phyloP scores from a whole-genome alignment of 53 echinoderm and acorn worm genomes.

The Astropecten irregularis region DNA sequence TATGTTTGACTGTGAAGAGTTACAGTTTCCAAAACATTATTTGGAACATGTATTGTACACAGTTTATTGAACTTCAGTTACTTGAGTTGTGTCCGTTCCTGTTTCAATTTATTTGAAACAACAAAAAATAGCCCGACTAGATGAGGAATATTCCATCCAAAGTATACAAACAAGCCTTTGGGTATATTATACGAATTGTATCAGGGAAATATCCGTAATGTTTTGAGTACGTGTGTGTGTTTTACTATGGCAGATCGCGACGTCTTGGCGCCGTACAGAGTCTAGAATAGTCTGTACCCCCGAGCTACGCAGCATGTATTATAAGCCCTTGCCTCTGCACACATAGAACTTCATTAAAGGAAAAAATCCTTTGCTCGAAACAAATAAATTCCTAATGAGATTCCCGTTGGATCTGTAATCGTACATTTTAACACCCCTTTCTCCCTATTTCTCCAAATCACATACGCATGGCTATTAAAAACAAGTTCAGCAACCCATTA shows the following conservation, averaged over 20 bases:
- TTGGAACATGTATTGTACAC: too few species aligned
- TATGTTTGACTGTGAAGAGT: too few species aligned
- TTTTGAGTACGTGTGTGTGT: conserved; percentile 5
- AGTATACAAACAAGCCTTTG: neutral
- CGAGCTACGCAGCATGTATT: conserved; percentile 19
- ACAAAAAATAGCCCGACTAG: neutral
- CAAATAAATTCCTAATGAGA: neutral
- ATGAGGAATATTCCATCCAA: neutral
- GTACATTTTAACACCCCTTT: conserved; percentile 23
- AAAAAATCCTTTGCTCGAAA: neutral
- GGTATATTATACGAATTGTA: neutral
- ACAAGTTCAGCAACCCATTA: conserved; percentile 11
- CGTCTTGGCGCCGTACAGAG: conserved; percentile 22
- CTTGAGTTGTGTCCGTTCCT: too few species aligned
- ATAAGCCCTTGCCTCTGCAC: neutral
- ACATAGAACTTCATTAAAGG: conserved; percentile 4
- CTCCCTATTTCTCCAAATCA: neutral
- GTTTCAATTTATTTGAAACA: too few species aligned
- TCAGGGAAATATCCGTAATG: neutral
- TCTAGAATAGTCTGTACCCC: conserved; percentile 21
- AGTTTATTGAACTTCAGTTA: too few species aligned
- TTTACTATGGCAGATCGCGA: conserved; percentile 27
- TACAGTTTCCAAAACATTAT: too few species aligned
- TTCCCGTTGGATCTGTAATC: neutral
- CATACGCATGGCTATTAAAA: neutral